Conservation (phyloP, 2,797 vertebrate species). For the Argya squamiceps region DNA sequence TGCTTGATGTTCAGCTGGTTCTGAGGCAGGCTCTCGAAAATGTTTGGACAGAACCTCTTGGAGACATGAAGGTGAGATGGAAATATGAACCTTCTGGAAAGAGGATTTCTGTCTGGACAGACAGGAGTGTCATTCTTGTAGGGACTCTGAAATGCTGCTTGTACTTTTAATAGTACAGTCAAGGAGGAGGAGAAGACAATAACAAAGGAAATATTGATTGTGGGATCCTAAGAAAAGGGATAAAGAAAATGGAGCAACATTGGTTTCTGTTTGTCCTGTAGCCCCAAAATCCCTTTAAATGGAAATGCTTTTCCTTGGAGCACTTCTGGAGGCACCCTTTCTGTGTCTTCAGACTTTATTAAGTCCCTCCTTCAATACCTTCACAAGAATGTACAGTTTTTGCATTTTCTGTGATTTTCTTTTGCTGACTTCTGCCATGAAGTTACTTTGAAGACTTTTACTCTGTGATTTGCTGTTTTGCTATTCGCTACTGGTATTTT, state of each 20-base stretch:
- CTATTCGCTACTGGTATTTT: background rate
- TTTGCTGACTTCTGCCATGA: background rate
- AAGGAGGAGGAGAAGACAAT: background rate
- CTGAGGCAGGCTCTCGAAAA: slow-evolving; percentile 71
- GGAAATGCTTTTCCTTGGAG: background rate
- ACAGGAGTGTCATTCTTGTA: background rate
- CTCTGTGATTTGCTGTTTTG: background rate
- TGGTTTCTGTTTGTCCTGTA: background rate
- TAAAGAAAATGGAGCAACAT: background rate
- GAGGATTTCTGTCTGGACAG: background rate
- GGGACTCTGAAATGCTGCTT: background rate
- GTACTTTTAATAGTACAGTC: background rate
- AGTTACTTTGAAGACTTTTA: background rate
- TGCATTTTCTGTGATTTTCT: background rate
- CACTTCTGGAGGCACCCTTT: background rate
- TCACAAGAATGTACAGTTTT: background rate
- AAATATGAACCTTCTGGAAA: background rate
- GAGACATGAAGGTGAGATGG: slow-evolving; percentile 63
- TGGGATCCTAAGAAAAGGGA: background rate
- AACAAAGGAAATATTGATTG: background rate
- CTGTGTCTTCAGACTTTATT: background rate
- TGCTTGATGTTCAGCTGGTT: slow-evolving; percentile 72
- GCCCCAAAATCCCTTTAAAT: background rate
- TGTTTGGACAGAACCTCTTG: slow-evolving; percentile 72
- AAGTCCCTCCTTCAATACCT: background rate